phyloP scores from a whole-genome alignment of 2,113 vertebrate species.

The Fulica atra region DNA sequence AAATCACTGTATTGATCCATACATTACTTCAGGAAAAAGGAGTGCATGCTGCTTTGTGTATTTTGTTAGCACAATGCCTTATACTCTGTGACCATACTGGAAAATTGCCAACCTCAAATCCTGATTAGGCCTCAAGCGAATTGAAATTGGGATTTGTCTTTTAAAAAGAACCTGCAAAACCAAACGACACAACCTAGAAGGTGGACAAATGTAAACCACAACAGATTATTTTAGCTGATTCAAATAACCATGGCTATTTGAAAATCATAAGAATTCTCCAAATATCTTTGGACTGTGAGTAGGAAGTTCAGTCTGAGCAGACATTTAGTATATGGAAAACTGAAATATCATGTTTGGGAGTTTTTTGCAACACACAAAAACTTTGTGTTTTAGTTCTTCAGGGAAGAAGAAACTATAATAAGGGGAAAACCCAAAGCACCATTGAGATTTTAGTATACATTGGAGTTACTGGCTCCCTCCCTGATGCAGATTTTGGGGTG shows the following conservation, averaged over 20 bases:
- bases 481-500: constrained; percentile 11
- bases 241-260: background rate
- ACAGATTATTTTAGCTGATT: background rate
- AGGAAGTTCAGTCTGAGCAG: background rate
- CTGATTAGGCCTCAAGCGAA: background rate
- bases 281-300: background rate
- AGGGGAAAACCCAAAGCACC: background rate
- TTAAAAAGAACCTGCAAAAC: background rate
- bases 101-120: background rate
- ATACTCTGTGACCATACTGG: background rate
- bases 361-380: background rate
- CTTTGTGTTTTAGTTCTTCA: background rate
- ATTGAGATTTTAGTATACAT: background rate
- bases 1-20: constrained; percentile 34
- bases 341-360: background rate
- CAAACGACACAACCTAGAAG: background rate
- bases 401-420: background rate
- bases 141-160: background rate
- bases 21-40: background rate
- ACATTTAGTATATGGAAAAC: background rate
- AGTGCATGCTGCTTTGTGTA: background rate
- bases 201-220: background rate
- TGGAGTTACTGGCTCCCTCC: background rate
- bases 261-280: background rate
- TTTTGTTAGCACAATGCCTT: constrained; percentile 23